These are phyloP conservation scores for Papilio aristodemus DNA, from an alignment of 1,140 invertebrate species.

Conservation along the genomic window DNA sequence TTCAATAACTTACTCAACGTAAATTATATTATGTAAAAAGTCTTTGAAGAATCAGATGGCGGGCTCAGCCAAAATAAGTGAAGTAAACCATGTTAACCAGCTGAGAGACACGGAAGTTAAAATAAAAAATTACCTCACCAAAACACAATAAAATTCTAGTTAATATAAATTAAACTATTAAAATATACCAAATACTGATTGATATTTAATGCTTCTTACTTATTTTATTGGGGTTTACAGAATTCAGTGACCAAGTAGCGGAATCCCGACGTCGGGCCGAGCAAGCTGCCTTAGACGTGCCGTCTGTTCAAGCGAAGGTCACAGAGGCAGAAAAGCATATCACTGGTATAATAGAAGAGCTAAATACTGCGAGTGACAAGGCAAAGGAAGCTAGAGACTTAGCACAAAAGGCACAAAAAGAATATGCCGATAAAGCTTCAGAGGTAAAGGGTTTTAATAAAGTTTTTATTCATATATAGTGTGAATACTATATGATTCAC, in stretches of 20 bases:
- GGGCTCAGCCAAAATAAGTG: no score
- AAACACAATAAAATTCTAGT: no score
- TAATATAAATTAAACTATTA: no score
- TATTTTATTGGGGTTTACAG: conserved; percentile 72
- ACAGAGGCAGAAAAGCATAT: conserved; percentile 81
- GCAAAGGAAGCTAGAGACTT: conserved; percentile 88
- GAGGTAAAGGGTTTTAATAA: conserved; percentile 78
- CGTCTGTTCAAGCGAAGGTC: conserved; percentile 84
- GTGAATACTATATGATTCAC: conserved; percentile 14
- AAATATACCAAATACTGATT: no score
- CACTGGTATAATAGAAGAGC: conserved; percentile 83
- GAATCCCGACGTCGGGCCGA: conserved; percentile 88
- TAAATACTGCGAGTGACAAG: conserved; percentile 88
- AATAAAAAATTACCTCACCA: no score
- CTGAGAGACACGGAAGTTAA: no score
- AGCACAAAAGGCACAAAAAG: conserved; percentile 88
- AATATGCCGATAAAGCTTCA: conserved; percentile 86
- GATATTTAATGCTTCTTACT: no score
- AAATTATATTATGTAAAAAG: no score
- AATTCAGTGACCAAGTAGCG: conserved; percentile 94
- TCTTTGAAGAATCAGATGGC: no score
- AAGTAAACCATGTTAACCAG: no score
- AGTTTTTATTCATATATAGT: conserved; percentile 7
- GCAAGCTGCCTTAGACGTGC: conserved; percentile 87
- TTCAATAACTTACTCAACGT: no score